A percentile compares a stretch with the other conserved stretches of the same genome.
Conservation (phyloP, 2,888 invertebrate species). For the Leptopilina myrica region DNA sequence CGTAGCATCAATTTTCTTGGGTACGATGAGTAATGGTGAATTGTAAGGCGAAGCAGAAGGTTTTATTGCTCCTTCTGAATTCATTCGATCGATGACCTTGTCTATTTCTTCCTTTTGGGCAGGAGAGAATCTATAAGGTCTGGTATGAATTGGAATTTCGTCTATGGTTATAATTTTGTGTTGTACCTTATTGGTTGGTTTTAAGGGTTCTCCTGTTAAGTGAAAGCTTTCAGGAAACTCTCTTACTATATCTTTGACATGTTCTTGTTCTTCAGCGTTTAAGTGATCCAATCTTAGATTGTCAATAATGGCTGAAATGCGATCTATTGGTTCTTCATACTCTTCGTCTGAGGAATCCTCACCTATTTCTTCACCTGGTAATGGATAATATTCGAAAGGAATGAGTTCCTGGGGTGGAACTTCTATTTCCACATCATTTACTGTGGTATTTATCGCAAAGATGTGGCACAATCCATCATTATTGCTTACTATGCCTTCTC, state of each 20-base stretch:
- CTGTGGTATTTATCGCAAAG: not conserved
- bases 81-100: not conserved
- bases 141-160: not conserved
- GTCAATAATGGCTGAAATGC: not conserved
- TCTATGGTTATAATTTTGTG: slow-evolving; percentile 13
- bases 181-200: slow-evolving; percentile 31
- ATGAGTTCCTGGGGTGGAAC: not conserved
- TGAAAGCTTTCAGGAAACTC: slow-evolving; percentile 40
- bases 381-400: not conserved
- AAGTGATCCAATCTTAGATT: not conserved
- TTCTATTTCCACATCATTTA: not conserved
- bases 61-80: slow-evolving; percentile 19
- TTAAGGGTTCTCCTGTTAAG: slow-evolving; percentile 40
- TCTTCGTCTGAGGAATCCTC: not conserved
- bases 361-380: not conserved
- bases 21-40: slow-evolving; percentile 53
- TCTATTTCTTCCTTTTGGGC: not conserved
- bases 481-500: not conserved
- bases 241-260: not conserved
- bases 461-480: not conserved
- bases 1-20: slow-evolving; percentile 54
- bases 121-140: slow-evolving; percentile 38
- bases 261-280: not conserved
- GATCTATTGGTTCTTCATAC: not conserved
- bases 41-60: slow-evolving; percentile 52